Percentiles rank a stretch among this genome's conserved stretches.
Conservation (phyloP, 2,113 vertebrate genomes). For the Hippoglossus stenolepis region DNA sequence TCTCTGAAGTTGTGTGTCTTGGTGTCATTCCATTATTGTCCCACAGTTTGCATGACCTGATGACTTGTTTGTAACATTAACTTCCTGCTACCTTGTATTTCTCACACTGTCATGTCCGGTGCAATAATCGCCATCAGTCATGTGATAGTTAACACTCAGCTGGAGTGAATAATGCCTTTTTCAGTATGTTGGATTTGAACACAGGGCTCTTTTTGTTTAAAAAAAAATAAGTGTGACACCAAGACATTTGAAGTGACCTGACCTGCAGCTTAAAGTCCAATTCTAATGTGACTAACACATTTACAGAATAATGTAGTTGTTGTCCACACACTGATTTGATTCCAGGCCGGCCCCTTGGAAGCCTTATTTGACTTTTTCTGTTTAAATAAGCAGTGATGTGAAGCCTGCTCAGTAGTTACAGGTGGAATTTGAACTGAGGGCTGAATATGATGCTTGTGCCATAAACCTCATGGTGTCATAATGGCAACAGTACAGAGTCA, state of each 20-base stretch:
- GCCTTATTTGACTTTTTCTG: conserved; percentile 57
- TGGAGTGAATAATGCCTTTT: conserved; percentile 61
- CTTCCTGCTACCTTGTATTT: conserved; percentile 1
- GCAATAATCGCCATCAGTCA: conserved; percentile 61
- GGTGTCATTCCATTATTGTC: conserved; percentile 4
- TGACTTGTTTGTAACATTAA: conserved; percentile 5
- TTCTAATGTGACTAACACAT: conserved; percentile 10
- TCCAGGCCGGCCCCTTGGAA: conserved; percentile 80
- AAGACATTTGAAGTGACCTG: conserved; percentile 54
- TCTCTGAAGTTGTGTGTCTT: conserved; percentile 8
- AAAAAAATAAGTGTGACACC: neutral
- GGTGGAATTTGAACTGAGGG: neutral
- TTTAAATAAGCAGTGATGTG: neutral
- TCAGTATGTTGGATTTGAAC: conserved; percentile 28
- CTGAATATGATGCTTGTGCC: conserved; percentile 24
- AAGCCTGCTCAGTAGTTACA: conserved; percentile 10
- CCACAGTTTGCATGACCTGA: conserved; percentile 1
- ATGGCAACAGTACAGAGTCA: neutral
- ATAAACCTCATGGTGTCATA: conserved; percentile 15
- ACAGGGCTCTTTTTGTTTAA: conserved; percentile 11
- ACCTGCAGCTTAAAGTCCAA: conserved; percentile 1
- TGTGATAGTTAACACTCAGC: conserved; percentile 16
- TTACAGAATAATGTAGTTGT: conserved; percentile 8
- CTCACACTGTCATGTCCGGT: conserved; percentile 20
- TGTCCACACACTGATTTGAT: conserved; percentile 38